Evolutionary conservation across 2,113 vertebrate genomes (phyloP).

Genomic region (Acanthisitta chloris): DNA sequence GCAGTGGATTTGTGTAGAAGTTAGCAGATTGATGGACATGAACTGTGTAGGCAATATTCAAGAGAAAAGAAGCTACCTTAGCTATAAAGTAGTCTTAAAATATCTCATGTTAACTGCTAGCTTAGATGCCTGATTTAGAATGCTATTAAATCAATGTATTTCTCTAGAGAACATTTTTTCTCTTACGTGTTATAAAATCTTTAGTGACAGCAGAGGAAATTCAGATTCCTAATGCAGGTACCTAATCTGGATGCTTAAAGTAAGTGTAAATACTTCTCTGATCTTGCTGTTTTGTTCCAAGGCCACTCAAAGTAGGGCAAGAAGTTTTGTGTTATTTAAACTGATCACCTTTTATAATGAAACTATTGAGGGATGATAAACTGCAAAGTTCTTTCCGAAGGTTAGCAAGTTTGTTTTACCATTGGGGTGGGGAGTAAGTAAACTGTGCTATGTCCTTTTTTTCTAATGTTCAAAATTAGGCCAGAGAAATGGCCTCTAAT

Average conservation of each 20-base stretch:
- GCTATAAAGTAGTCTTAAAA: not conserved
- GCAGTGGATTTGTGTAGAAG: not conserved
- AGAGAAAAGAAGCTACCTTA: not conserved
- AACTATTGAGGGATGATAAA: not conserved
- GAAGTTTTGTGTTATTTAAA: not conserved
- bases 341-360: not conserved
- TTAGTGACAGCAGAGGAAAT: not conserved
- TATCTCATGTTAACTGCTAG: not conserved
- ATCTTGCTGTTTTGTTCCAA: not conserved
- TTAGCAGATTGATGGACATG: not conserved
- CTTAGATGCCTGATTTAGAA: not conserved
- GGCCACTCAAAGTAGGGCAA: not conserved
- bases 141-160: not conserved
- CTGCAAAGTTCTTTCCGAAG: not conserved
- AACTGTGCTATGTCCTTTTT: not conserved
- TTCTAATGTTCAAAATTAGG: not conserved
- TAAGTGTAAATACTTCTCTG: not conserved
- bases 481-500: not conserved
- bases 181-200: not conserved
- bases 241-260: not conserved
- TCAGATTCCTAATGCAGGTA: not conserved
- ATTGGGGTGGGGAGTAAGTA: rapidly evolving
- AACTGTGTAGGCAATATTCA: not conserved
- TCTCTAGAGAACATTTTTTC: not conserved
- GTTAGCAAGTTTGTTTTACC: not conserved